Evolutionary conservation across 2,888 invertebrate genomes (phyloP), one percentile per base, ranked within the genome.

Genomic region (Serrognathus titanus): DNA sequence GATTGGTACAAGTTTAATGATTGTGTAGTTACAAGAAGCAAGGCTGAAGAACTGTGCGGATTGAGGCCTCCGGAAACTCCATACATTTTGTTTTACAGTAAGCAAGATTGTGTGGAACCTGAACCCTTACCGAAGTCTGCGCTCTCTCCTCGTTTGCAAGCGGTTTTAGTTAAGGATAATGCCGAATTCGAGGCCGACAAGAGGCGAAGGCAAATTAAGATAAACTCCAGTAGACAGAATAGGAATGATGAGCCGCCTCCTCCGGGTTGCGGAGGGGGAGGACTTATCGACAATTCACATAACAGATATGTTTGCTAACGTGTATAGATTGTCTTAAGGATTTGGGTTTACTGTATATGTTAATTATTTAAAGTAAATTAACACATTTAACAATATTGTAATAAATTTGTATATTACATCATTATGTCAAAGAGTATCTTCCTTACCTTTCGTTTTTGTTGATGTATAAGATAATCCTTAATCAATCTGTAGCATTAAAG

Each of bases 1-100:
- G 78, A 78, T 53, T 94, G 94, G 94, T 89, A 85, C 73, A 84
- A 87, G 70, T 92, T 90, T 71, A 92, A 93, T 70, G 94, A 94
- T 67, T 87, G 85, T 58, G 78, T 82, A n/a, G 91, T 94, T 1
- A 81, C 83, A 1, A 73, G 76, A 40, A 82, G 85, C 10, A 81
- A 83, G 7, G 81, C 86, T 6, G 78, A 80, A 1, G 84, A 87
- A 53, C 78, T 90, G 46, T 84, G 85, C 64, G 78, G 78, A 20
- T 79, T 89, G 6, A 82, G 83, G 61, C 85, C 86, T 2, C 86
- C 88, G 10, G 88, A 90, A 71, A 92, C 93, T 0, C 91, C 93
- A 0, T 94, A 94, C 71, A 88, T 94, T 58, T 78, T 94, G 41
- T 89, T 94, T 70, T 94, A 94, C 71, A 75, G 77, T 48, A 82